These are phyloP conservation scores for Cecidostiba fungosa DNA, from an alignment of 2,888 invertebrate genomes.

Conservation along the genomic window DNA sequence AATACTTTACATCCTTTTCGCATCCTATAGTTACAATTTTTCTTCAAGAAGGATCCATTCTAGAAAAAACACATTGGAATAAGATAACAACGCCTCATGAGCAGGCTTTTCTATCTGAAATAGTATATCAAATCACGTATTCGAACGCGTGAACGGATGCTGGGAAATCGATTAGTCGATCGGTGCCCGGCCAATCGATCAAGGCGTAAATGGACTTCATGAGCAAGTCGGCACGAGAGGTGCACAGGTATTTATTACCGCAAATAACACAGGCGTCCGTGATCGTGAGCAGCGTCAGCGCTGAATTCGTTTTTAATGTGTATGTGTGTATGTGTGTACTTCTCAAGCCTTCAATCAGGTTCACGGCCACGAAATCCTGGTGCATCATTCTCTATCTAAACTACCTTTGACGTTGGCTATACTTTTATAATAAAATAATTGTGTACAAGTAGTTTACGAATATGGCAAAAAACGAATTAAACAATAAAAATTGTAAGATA, in stretches of 20 bases:
- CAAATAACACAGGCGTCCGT: slow-evolving; percentile 19
- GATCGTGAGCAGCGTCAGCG: background rate
- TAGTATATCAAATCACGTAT: background rate
- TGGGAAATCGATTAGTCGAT: slow-evolving; percentile 48
- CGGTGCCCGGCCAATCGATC: slow-evolving; percentile 35
- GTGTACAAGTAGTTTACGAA: no score
- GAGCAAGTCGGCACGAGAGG: background rate
- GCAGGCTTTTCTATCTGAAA: slow-evolving; percentile 33
- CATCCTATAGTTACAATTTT: background rate
- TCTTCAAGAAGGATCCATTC: background rate
- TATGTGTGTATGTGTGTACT: no score
- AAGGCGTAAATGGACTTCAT: slow-evolving; percentile 40
- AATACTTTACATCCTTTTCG: background rate
- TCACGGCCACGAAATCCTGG: background rate
- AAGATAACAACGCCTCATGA: background rate
- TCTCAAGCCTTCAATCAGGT: background rate
- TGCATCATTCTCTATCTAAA: slow-evolving; percentile 18
- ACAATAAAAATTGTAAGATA: no score
- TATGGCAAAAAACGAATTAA: no score
- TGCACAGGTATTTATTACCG: slow-evolving; percentile 27
- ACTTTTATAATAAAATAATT: background rate
- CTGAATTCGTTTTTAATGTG: slow-evolving; percentile 9
- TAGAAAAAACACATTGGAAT: background rate
- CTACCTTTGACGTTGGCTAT: background rate
- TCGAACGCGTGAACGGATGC: slow-evolving; percentile 7